These are phyloP conservation scores for Taenaris catops DNA, from an alignment of 2,888 invertebrate species.

Conservation along the genomic window DNA sequence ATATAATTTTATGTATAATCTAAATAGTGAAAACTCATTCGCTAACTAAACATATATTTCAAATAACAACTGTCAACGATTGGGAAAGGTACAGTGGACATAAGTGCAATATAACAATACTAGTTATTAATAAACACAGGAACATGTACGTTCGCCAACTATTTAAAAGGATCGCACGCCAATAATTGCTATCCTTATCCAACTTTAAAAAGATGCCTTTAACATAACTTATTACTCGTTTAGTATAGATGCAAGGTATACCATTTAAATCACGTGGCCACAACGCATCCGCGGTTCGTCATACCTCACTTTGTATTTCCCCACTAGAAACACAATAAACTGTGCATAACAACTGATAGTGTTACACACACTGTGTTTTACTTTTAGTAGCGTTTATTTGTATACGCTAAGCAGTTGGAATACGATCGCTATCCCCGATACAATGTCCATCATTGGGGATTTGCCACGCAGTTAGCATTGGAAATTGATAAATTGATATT, in stretches of 20 bases:
- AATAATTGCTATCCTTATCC: no score
- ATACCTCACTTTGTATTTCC: constrained; percentile 4
- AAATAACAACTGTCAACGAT: no score
- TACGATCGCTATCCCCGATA: constrained; percentile 27
- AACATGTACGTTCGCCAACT: no score
- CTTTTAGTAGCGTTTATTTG: constrained; percentile 3
- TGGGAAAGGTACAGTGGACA: no score
- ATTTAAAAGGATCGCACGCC: no score
- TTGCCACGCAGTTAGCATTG: constrained; percentile 33
- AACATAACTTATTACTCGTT: not conserved
- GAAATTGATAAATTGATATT: constrained; percentile 32
- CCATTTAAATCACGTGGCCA: constrained; percentile 22
- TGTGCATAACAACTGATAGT: constrained; percentile 9
- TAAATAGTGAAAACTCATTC: no score
- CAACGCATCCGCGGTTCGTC: constrained; percentile 19
- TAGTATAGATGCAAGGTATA: not conserved
- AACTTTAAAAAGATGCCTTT: no score
- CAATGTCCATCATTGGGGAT: constrained; percentile 29
- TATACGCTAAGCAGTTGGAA: constrained; percentile 21
- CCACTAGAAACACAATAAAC: constrained; percentile 9
- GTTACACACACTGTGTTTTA: constrained; percentile 17
- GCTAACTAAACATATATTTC: no score
- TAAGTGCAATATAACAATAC: no score
- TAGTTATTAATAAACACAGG: no score
- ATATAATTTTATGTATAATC: no score